Conservation (phyloP, 2,797 vertebrate species). For the Tiaroga cobitis region DNA sequence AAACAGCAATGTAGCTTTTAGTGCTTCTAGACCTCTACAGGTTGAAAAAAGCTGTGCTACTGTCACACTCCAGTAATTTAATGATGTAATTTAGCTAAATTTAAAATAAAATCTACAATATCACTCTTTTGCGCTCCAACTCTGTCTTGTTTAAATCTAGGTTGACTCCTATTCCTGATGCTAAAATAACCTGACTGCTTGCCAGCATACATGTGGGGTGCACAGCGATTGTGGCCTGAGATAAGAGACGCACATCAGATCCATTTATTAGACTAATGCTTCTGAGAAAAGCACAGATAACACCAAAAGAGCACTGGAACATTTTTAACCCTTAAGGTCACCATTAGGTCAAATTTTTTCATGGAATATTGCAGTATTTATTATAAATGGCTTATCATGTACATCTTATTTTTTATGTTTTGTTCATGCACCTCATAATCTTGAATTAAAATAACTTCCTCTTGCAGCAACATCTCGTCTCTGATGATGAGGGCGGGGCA, state of each 20-base stretch:
- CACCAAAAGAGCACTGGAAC: background rate
- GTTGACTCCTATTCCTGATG: constrained; percentile 72
- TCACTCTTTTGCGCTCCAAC: constrained; percentile 62
- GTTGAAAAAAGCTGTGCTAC: too few species aligned
- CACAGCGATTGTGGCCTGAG: constrained; percentile 55
- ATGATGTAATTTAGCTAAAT: background rate
- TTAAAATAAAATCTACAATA: too few species aligned
- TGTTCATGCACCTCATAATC: background rate
- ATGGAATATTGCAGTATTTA: background rate
- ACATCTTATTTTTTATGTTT: background rate
- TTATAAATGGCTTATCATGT: background rate
- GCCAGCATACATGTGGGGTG: constrained; percentile 65
- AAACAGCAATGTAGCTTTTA: background rate
- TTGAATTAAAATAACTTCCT: background rate
- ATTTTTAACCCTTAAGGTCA: constrained; percentile 6
- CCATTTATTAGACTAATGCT: constrained; percentile 29
- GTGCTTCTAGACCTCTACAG: background rate
- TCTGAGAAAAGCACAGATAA: constrained; percentile 15
- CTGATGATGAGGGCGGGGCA: background rate
- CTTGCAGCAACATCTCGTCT: background rate
- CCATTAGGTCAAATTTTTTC: background rate
- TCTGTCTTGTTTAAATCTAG: constrained; percentile 73
- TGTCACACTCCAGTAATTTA: background rate
- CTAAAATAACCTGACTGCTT: constrained; percentile 78
- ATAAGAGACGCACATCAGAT: constrained; percentile 44